Evolutionary conservation across 2,888 invertebrate genomes (phyloP), one percentile per base, ranked within the genome.

Genomic region (Dendrolimus pini): DNA sequence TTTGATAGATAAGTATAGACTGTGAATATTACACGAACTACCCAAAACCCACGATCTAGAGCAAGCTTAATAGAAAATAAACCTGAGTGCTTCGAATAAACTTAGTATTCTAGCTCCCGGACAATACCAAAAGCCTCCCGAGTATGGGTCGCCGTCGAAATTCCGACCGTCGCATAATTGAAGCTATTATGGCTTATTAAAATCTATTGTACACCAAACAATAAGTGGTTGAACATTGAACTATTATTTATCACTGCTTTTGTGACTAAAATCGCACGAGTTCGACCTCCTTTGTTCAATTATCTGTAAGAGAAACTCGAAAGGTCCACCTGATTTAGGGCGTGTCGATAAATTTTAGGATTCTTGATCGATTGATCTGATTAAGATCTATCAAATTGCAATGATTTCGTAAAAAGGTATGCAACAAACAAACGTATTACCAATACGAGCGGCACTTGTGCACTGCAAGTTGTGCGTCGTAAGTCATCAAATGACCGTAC

Each of bases 181-280:
- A 70, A 64, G 70, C 78, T 70, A 83, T 85, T 83, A 83, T 73
- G 74, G 74, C 77, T 84, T 74, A 83, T 86, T 87, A 84, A 77
- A 78, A 78, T 75, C 84, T 80, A 87, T 86, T 85, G 85, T 84
- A 62, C 55, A 63, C 66, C 74, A 72, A 78, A 84, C 83, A 85
- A 85, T 80, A 73, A 66, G 57, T 60, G 13, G 59, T 63, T 60
- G 30, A 30, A 30, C 30, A 30, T 30, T 60, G 57, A 64, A 47
- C 47, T 59, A 61, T 61, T 59, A 59, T 57, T 58, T 58, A 41
- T 56, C 55, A 41, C 18, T 41, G 41, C 42, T 55, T 55, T 30
- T 30, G 30, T 54, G 52, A 56, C 52, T 57, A 55, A 55, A 13
- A 53, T 59, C 53, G 55, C 53, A 53, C 52, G 52, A n/a, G 18